Evolutionary conservation across 2,797 vertebrate genomes (phyloP), one percentile per base, ranked within the genome.

Genomic region (Anguilla megastoma): DNA sequence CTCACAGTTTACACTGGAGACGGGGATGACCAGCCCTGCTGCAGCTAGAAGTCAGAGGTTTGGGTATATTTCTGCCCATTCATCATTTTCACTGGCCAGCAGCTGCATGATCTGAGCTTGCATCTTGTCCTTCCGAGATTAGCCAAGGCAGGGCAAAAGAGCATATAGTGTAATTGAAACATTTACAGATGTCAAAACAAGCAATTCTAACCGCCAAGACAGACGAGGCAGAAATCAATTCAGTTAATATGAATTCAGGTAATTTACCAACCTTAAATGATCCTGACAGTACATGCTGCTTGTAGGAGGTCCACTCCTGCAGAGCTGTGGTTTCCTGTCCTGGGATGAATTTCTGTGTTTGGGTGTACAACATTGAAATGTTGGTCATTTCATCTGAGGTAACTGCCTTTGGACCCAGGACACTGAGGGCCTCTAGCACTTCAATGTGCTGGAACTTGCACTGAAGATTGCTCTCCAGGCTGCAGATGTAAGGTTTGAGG

Each of bases 1-100:
- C 63, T 69, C 63, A 66, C 63, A n/a, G 63, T 69, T 69, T 69
- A 69, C 63, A 69, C 63, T 69, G 63, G 63, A 69, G 63, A 69
- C 63, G 21, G 63, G 63, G 21, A 69, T 69, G 63, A 69, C 63
- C 63, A 69, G 16, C 6, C 18, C 63, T n/a, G 21, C 63, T 69
- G 63, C 63, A 69, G 63, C 63, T n/a, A 69, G 63, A 69, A n/a
- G 63, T 7, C 21, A 24, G 18, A 69, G 24, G 24, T 7, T n/a
- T 24, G 63, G 21, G 63, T 69, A 69, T 21, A 69, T 24, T 21
- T 69, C 63, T 69, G 66, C n/a, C 66, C 66, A 71, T 30, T 71
- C 66, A 71, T 8, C 3, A 27, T 27, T 27, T 71, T 71, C 66
- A 30, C 66, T 71, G 66, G 66, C 66, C 27, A 71, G n/a, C 66